Percentiles rank a stretch among this genome's conserved stretches.
phyloP scores from a whole-genome alignment of 2,888 invertebrate species.

The Cheilosia urbana region DNA sequence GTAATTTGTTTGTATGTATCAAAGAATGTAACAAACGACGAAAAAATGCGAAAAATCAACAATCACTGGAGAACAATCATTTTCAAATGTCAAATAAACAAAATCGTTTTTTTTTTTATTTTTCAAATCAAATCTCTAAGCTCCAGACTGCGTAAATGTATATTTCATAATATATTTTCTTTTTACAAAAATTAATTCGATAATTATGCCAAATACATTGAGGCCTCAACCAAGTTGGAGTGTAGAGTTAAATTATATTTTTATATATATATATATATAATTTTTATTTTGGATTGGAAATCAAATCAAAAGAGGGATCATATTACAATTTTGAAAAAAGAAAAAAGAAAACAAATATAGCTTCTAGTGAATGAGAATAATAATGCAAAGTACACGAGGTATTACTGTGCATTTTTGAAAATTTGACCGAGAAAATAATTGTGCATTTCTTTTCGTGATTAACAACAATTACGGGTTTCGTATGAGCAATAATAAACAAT shows the following conservation, averaged over 20 bases:
- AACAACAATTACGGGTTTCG: constrained; percentile 45
- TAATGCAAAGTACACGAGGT: constrained; percentile 52
- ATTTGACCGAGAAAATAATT: constrained; percentile 75
- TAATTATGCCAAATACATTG: constrained; percentile 19
- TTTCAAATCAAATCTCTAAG: constrained; percentile 78
- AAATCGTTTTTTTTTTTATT: constrained; percentile 33
- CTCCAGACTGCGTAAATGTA: constrained; percentile 73
- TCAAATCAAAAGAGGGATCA: constrained; percentile 5
- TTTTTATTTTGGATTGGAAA: constrained; percentile 21
- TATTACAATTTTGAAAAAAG: constrained; percentile 25
- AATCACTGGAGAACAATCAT: constrained; percentile 73
- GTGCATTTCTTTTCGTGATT: constrained; percentile 64
- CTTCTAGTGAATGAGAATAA: constrained; percentile 30
- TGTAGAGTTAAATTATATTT: constrained; percentile 45
- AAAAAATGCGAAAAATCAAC: constrained; percentile 58
- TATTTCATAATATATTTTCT: constrained; percentile 14
- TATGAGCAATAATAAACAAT: constrained; percentile 18
- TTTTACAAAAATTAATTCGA: constrained; percentile 20
- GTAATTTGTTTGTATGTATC: constrained; percentile 11
- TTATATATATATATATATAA: not conserved
- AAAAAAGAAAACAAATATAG: not conserved
- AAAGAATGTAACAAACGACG: constrained; percentile 53
- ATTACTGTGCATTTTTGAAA: constrained; percentile 60
- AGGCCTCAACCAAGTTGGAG: constrained; percentile 61
- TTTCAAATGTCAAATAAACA: constrained; percentile 75